Evolutionary conservation across 2,113 vertebrate genomes (phyloP).

Genomic region (Circaetus gallicus): DNA sequence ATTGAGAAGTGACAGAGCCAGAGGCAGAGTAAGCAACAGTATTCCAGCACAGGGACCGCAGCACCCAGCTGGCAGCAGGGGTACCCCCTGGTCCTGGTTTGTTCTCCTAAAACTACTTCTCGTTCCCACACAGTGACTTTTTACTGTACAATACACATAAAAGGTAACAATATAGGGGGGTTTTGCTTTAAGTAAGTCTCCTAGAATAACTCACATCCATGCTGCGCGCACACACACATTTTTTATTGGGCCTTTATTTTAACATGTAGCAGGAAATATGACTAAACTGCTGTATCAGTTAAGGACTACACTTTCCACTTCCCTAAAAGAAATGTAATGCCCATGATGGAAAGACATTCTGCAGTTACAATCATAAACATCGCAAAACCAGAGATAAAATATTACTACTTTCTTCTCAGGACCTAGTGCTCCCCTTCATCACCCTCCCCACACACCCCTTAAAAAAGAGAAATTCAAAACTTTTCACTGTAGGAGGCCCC

Average conservation of each 20-base stretch:
- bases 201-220: neutral
- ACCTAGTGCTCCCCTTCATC: neutral
- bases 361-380: neutral
- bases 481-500: neutral
- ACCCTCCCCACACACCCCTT: neutral
- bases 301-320: neutral
- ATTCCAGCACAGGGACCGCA: neutral
- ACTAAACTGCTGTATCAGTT: neutral
- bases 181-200: neutral
- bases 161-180: accelerated
- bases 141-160: neutral
- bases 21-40: neutral
- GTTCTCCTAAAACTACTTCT: neutral
- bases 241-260: neutral
- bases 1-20: neutral
- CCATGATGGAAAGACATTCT: neutral
- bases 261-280: neutral
- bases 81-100: neutral
- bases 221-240: neutral
- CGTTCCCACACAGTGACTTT: neutral
- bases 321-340: neutral
- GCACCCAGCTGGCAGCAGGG: neutral
- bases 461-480: neutral
- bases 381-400: neutral
- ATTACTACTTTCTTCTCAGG: neutral